Evolutionary conservation across 2,113 vertebrate species (phyloP).

Genomic region (Marmota flaviventris): DNA sequence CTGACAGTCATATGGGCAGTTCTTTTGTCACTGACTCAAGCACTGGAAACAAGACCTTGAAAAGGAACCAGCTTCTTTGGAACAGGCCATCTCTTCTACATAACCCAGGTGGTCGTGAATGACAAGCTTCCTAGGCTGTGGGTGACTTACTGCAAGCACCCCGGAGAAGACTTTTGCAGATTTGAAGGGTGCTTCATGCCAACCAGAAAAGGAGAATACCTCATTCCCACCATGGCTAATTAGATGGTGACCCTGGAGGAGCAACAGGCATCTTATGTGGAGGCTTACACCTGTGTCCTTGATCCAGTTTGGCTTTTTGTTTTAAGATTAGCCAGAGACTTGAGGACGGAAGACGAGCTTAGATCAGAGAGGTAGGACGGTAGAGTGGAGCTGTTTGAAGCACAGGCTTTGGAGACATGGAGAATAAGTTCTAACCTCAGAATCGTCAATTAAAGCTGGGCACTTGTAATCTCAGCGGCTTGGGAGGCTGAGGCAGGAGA

Average conservation of each 20-base stretch:
- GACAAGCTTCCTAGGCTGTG: slow-evolving; percentile 78
- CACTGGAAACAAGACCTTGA: slow-evolving; percentile 87
- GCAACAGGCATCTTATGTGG: too few species aligned
- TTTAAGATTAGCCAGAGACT: not conserved
- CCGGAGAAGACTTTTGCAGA: slow-evolving; percentile 66
- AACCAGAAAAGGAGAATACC: slow-evolving; percentile 71
- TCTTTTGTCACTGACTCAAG: slow-evolving; percentile 94
- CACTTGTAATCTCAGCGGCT: too few species aligned
- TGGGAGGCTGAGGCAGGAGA: too few species aligned
- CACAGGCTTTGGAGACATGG: not conserved
- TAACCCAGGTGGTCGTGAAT: slow-evolving; percentile 90
- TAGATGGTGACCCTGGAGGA: slow-evolving; percentile 16
- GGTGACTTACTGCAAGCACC: slow-evolving; percentile 78
- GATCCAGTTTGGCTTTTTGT: not conserved
- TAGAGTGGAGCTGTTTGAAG: rapidly evolving
- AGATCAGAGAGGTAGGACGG: rapidly evolving
- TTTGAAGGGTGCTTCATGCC: not conserved
- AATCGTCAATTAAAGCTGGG: not conserved
- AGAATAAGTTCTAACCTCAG: not conserved
- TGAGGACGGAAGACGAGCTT: not conserved
- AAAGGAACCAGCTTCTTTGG: slow-evolving; percentile 90
- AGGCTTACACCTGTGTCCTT: not conserved
- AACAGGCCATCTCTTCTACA: slow-evolving; percentile 90
- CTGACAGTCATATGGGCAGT: slow-evolving; percentile 92
- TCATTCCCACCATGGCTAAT: not conserved